Conservation (phyloP, 2,888 invertebrate species). For the Miltochrista miniata region DNA sequence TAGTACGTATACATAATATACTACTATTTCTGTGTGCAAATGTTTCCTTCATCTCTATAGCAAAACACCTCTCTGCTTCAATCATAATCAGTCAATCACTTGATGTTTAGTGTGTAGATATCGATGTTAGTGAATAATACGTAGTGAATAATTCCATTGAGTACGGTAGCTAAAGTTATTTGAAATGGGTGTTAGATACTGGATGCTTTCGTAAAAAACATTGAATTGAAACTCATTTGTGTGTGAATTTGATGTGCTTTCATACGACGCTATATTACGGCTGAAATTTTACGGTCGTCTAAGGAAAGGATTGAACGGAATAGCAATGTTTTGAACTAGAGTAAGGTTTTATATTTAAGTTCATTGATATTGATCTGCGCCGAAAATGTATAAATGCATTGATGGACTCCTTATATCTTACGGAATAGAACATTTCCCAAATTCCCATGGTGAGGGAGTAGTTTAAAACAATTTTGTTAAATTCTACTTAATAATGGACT, state of each 20-base stretch:
- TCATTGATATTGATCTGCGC: too few relatives aligned
- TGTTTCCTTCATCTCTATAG: constrained; percentile 34
- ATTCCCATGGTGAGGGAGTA: too few relatives aligned
- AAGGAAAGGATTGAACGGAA: background rate
- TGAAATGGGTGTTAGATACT: background rate
- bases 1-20: constrained; percentile 17
- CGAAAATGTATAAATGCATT: too few relatives aligned
- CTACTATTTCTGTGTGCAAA: constrained; percentile 32
- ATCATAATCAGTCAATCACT: constrained; percentile 24
- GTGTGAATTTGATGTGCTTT: constrained; percentile 34
- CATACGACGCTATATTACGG: constrained; percentile 15
- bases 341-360: too few relatives aligned
- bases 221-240: constrained; percentile 13
- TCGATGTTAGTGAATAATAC: background rate
- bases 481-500: too few relatives aligned
- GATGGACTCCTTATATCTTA: too few relatives aligned
- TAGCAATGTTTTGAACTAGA: background rate
- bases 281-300: constrained; percentile 1
- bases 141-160: background rate
- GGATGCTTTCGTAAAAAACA: constrained; percentile 3
- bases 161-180: background rate
- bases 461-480: too few relatives aligned
- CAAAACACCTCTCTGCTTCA: constrained; percentile 31
- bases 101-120: constrained; percentile 26
- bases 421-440: too few relatives aligned